These are phyloP conservation scores for Sphaeridia pumilis DNA, from an alignment of 2,888 invertebrate genomes.

Conservation along the genomic window DNA sequence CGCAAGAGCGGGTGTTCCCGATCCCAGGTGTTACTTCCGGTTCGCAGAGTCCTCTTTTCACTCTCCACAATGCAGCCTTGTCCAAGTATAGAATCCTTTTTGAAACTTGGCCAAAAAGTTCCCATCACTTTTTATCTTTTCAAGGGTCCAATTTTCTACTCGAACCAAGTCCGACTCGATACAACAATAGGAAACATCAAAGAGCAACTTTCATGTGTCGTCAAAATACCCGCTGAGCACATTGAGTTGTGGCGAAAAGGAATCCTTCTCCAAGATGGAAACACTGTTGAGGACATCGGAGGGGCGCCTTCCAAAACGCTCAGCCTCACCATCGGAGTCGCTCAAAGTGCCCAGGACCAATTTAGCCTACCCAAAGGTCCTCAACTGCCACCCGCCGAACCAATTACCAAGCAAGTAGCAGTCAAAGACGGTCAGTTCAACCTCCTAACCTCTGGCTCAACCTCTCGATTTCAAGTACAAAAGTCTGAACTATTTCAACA, in stretches of 20 bases:
- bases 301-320: constrained; percentile 20
- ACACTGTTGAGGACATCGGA: constrained; percentile 25
- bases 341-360: constrained; percentile 19
- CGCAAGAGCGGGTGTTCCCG: too few species aligned
- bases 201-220: constrained; percentile 21
- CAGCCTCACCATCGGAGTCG: constrained; percentile 29
- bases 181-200: constrained; percentile 26
- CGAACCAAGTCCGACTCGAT: constrained; percentile 29
- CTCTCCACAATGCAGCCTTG: constrained; percentile 26
- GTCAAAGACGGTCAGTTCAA: constrained; percentile 14
- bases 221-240: constrained; percentile 26
- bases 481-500: too few species aligned
- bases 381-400: too few species aligned
- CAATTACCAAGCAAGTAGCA: constrained; percentile 6
- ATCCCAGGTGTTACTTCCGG: too few species aligned
- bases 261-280: constrained; percentile 26
- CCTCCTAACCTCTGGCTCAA: too few species aligned
- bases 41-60: too few species aligned
- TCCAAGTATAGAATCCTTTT: constrained; percentile 30
- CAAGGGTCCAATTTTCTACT: constrained; percentile 24
- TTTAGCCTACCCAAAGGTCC: constrained; percentile 22
- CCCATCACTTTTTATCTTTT: constrained; percentile 25
- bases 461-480: too few species aligned
- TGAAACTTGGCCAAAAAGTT: constrained; percentile 19
- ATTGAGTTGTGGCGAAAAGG: constrained; percentile 25